phyloP scores from a whole-genome alignment of 2,888 invertebrate species.

The Epinotia bilunana region DNA sequence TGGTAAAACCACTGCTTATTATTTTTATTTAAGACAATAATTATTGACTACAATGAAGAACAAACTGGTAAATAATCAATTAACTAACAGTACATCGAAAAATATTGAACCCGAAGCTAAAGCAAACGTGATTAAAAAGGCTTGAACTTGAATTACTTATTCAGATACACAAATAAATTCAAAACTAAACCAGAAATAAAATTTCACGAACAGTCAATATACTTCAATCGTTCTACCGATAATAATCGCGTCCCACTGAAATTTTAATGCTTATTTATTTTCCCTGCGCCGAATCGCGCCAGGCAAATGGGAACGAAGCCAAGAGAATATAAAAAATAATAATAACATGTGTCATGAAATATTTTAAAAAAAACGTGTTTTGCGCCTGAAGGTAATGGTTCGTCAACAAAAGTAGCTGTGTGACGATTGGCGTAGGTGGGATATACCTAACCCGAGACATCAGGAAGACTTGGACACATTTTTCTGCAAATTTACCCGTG shows the following conservation, averaged over 20 bases:
- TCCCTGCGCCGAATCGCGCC: conserved; percentile 8
- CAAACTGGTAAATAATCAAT: no score
- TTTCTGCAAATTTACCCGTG: no score
- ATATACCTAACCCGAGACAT: no score
- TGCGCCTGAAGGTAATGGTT: no score
- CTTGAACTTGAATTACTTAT: not conserved
- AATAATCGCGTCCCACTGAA: conserved; percentile 32
- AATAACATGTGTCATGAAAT: conserved; percentile 15
- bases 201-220: conserved; percentile 29
- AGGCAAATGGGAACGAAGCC: conserved; percentile 31
- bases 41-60: no score
- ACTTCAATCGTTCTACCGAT: conserved; percentile 32
- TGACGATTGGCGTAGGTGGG: no score
- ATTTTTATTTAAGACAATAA: no score
- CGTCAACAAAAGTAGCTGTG: no score
- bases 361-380: not conserved
- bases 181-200: conserved; percentile 28
- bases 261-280: conserved; percentile 43
- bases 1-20: no score
- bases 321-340: conserved; percentile 20
- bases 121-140: not conserved
- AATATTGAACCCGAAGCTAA: not conserved
- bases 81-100: no score
- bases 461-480: no score
- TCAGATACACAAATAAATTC: conserved; percentile 15